phyloP scores from a whole-genome alignment of 2,888 invertebrate species.

The Lasius fuliginosus region DNA sequence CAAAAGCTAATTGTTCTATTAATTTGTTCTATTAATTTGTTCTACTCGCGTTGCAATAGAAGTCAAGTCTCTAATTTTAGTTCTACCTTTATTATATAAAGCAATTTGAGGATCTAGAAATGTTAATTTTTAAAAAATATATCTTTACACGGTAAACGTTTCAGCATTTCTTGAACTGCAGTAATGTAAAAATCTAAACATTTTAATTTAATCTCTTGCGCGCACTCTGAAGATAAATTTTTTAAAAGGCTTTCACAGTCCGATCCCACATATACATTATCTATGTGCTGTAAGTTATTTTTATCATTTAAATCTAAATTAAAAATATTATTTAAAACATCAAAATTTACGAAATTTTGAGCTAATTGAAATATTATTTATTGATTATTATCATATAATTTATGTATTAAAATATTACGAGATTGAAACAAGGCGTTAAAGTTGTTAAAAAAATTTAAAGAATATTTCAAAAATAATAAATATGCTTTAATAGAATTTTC shows the following conservation, averaged over 20 bases:
- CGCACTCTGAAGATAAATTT: background rate
- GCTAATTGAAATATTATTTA: background rate
- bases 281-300: background rate
- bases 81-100: background rate
- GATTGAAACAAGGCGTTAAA: background rate
- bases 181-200: conserved; percentile 1
- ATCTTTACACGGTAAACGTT: background rate
- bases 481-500: background rate
- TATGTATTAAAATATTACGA: background rate
- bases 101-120: conserved; percentile 11
- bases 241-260: background rate
- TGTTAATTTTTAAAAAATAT: background rate
- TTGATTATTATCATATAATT: background rate
- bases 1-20: background rate
- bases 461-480: background rate
- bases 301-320: background rate
- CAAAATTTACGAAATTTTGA: background rate
- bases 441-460: background rate
- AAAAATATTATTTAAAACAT: background rate
- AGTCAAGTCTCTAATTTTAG: background rate
- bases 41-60: background rate
- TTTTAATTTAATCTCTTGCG: background rate
- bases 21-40: background rate
- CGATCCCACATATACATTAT: background rate
- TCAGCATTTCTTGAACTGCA: background rate